A percentile compares a stretch with the other conserved stretches of the same genome.
phyloP scores from a whole-genome alignment of 1,140 invertebrate genomes.

The Fopius arisanus region DNA sequence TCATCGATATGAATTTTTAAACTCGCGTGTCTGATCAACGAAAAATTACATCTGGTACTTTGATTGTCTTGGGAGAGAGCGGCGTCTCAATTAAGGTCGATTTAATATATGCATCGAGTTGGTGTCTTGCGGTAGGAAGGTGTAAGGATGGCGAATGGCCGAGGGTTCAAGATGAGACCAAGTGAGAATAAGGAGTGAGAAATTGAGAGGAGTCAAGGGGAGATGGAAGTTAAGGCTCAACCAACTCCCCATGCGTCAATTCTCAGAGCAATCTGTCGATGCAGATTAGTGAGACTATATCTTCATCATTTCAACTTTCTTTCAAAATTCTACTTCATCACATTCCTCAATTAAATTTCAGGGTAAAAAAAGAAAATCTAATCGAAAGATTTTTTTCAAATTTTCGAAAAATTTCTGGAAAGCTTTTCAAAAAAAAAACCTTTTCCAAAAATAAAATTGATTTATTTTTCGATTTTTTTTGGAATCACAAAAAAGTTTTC shows the following conservation, averaged over 20 bases:
- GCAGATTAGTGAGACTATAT: constrained; percentile 53
- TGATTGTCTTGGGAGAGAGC: constrained; percentile 19
- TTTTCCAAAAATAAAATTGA: too few relatives aligned
- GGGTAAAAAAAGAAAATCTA: too few relatives aligned
- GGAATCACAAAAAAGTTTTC: too few relatives aligned
- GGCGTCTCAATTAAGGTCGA: constrained; percentile 53
- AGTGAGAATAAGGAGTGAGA: constrained; percentile 17
- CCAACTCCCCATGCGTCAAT: constrained; percentile 49
- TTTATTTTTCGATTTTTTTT: too few relatives aligned
- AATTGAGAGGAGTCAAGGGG: constrained; percentile 8
- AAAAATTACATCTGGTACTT: not conserved
- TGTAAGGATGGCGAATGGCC: constrained; percentile 33
- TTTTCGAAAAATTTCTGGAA: too few relatives aligned
- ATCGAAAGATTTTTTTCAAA: too few relatives aligned
- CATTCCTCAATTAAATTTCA: too few relatives aligned
- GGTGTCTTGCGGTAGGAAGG: constrained; percentile 42
- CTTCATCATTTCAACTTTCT: not conserved
- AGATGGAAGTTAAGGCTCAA: constrained; percentile 28
- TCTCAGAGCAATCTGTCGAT: constrained; percentile 64
- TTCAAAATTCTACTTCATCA: not conserved
- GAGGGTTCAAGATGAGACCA: constrained; percentile 30
- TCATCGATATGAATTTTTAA: not conserved
- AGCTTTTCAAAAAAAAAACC: too few relatives aligned
- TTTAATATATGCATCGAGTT: constrained; percentile 64
- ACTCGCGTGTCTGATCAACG: not conserved